phyloP scores from a whole-genome alignment of 2,797 vertebrate species.

The Cacajao melanocephalus region DNA sequence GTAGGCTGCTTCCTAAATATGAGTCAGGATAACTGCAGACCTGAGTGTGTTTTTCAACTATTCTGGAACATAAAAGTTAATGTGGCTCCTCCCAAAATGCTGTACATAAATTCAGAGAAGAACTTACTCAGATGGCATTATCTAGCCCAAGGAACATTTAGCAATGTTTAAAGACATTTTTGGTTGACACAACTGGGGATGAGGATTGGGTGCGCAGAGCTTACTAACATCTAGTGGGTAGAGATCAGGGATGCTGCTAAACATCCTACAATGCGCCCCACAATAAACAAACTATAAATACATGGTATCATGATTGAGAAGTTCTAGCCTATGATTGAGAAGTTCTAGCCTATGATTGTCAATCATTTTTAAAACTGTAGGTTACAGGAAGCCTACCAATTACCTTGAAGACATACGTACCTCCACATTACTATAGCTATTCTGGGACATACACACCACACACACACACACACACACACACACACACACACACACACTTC shows the following conservation, averaged over 20 bases:
- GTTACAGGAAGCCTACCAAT: neutral
- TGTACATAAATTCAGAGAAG: neutral
- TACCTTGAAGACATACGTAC: neutral
- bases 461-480: neutral
- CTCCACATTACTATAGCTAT: neutral
- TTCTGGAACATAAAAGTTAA: neutral
- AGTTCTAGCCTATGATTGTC: neutral
- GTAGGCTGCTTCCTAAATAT: neutral
- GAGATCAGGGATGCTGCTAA: neutral
- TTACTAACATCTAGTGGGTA: neutral
- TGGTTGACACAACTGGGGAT: neutral
- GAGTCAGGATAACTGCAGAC: neutral
- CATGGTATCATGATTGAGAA: neutral
- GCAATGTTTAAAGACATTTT: neutral
- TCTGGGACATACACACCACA: neutral
- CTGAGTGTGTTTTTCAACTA: neutral
- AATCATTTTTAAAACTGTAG: slow-evolving; percentile 7
- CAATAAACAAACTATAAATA: neutral
- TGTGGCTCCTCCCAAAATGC: neutral
- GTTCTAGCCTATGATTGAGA: neutral
- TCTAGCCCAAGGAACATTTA: neutral
- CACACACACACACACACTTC: neutral
- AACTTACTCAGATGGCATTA: neutral
- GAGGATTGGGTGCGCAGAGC: neutral
- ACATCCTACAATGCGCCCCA: neutral